A percentile compares a stretch with the other conserved stretches of the same genome.
Conservation (phyloP, 2,113 vertebrate species). For the Rostratula benghalensis region DNA sequence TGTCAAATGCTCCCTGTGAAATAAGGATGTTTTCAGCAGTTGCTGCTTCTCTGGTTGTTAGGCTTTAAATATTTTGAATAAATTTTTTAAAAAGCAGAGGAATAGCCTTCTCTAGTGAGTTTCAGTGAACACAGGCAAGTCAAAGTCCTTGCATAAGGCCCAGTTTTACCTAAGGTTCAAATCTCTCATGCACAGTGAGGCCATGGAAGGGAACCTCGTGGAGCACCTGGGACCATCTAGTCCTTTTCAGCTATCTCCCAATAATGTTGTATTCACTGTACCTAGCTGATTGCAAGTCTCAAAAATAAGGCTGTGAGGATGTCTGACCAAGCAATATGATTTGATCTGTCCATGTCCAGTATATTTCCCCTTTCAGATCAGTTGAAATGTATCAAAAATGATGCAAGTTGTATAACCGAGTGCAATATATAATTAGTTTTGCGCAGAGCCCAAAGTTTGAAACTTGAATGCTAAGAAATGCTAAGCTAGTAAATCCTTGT, state of each 20-base stretch:
- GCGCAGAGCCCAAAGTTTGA: not conserved
- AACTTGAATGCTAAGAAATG: not conserved
- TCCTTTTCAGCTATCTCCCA: not conserved
- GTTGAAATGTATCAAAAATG: not conserved
- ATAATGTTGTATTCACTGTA: accelerated
- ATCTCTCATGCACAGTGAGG: not conserved
- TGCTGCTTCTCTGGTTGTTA: not conserved
- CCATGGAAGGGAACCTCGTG: not conserved
- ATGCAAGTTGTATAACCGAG: not conserved
- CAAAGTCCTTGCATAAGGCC: not conserved
- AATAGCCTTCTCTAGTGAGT: not conserved
- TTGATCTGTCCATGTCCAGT: not conserved
- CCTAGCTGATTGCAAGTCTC: not conserved
- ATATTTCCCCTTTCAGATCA: not conserved
- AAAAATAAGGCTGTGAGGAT: not conserved
- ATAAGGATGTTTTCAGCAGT: conserved; percentile 11
- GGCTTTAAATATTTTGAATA: not conserved
- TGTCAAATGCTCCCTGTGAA: not conserved
- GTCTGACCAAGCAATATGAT: not conserved
- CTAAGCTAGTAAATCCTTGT: not conserved
- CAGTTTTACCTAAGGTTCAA: not conserved
- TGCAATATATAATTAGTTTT: not conserved
- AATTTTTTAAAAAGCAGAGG: not conserved
- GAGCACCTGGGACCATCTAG: not conserved
- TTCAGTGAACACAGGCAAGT: not conserved